These are phyloP conservation scores for Nothocercus nigrocapillus DNA, from an alignment of 2,113 vertebrate species.

Conservation along the genomic window DNA sequence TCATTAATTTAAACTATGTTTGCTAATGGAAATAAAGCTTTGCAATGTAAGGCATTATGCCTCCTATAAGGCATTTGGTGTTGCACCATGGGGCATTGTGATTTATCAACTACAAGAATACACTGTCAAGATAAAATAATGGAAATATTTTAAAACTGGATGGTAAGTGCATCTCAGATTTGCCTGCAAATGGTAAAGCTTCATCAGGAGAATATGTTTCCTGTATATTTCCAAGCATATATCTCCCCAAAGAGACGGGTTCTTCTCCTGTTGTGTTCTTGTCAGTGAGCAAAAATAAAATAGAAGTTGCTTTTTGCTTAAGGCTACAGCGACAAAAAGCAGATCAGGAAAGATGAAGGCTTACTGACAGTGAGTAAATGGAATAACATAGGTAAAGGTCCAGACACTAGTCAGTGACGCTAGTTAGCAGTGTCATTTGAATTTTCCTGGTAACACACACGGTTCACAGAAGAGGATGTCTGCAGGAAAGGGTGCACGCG, in stretches of 20 bases:
- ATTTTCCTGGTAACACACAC: background rate
- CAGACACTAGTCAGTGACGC: background rate
- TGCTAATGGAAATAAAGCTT: slow-evolving; percentile 13
- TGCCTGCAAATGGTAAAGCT: background rate
- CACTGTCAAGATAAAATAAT: background rate
- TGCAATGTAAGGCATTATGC: background rate
- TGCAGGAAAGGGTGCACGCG: background rate
- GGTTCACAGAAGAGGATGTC: background rate
- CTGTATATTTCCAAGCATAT: background rate
- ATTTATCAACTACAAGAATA: background rate
- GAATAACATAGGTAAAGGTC: background rate
- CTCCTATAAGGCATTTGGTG: background rate
- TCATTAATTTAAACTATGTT: slow-evolving; percentile 47
- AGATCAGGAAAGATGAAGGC: background rate
- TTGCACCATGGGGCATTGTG: background rate
- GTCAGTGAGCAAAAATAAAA: background rate
- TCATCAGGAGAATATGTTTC: background rate
- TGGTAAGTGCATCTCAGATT: background rate
- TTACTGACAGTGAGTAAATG: background rate
- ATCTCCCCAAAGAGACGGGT: background rate
- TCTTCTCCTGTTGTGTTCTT: background rate
- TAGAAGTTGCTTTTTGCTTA: background rate
- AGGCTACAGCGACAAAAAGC: background rate
- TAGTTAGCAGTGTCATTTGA: background rate
- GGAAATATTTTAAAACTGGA: background rate